Evolutionary conservation across 2,113 vertebrate species (phyloP), one percentile per base, ranked within the genome.

Genomic region (Ceyx melanurus): DNA sequence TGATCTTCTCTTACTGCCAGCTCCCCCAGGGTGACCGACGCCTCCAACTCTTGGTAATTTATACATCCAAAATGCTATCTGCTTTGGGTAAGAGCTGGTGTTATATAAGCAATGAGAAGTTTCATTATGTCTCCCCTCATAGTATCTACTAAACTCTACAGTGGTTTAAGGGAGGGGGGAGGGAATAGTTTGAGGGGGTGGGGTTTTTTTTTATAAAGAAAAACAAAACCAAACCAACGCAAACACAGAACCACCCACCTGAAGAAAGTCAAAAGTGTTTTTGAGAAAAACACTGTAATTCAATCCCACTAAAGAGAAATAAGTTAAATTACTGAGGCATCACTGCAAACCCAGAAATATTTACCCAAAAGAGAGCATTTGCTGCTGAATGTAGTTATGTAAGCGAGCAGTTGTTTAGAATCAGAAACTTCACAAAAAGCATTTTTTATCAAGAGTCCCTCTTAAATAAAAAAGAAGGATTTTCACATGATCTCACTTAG

Each of bases 401-500:
- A 79, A 88, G 23, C 76, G 78, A 80, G 62, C 48, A 70, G 82
- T 89, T 86, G 76, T 75, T 95, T 83, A 95, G 79, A 89, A 81
- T 68, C 67, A 54, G 83, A 88, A 54, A 68, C 58, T 82, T 70
- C 65, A 56, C 11, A 92, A 67, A 86, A 94, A 94, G 64, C 64
- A 82, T 80, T 93, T 94, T 82, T 88, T 80, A 90, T 82, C 57
- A 77, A 89, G 70, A 91, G 79, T 80, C 67, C 72, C 60, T 84
- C 88, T 88, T 77, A 80, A 74, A 92, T 86, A 77, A 87, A 89
- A 88, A 85, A 92, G 50, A 61, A 66, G 58, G 70, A 93, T 96
- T 95, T 97, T 97, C 97, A 95, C 97, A 97, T 97, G 97, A 97
- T 94, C 92, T 97, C 95, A 96, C 91, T 95, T 93, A 71, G 51